These are phyloP conservation scores for Sphaeridia pumilis DNA, from an alignment of 2,888 invertebrate genomes.

Conservation along the genomic window DNA sequence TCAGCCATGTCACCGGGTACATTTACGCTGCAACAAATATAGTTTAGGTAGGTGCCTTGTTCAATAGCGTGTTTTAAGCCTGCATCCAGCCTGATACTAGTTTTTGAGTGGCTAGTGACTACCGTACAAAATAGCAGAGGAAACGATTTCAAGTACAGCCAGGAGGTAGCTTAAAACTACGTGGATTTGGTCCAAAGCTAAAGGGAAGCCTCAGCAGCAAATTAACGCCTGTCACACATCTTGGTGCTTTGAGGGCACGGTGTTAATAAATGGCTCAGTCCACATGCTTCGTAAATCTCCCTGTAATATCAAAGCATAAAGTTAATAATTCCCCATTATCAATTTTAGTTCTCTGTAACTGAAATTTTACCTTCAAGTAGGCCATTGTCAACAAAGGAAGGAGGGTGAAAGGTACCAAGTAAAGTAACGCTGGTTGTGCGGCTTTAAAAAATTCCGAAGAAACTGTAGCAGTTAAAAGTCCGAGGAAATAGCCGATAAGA, in stretches of 20 bases:
- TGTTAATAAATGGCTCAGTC: constrained; percentile 87
- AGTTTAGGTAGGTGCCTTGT: too few relatives aligned
- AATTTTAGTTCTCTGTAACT: background rate
- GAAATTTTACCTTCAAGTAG: constrained; percentile 77
- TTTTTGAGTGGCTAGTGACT: too few relatives aligned
- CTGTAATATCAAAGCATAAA: constrained; percentile 45
- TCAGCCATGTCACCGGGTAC: too few relatives aligned
- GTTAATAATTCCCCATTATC: background rate
- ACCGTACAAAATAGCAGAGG: too few relatives aligned
- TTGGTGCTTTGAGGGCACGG: constrained; percentile 66
- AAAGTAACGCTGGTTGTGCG: constrained; percentile 91
- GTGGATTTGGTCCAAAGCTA: background rate
- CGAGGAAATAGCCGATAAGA: constrained; percentile 91
- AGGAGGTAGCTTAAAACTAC: too few relatives aligned
- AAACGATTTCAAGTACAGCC: too few relatives aligned
- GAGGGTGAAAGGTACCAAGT: constrained; percentile 94
- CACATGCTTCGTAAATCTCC: constrained; percentile 95
- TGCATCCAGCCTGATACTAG: too few relatives aligned
- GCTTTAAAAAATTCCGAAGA: constrained; percentile 91
- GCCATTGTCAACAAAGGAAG: constrained; percentile 95
- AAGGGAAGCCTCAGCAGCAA: constrained; percentile 35
- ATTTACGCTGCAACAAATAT: too few relatives aligned
- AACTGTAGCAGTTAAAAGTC: constrained; percentile 89
- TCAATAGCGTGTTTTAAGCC: too few relatives aligned
- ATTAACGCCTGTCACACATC: constrained; percentile 54